phyloP scores from a whole-genome alignment of 2,113 vertebrate genomes.

The Mugil cephalus region DNA sequence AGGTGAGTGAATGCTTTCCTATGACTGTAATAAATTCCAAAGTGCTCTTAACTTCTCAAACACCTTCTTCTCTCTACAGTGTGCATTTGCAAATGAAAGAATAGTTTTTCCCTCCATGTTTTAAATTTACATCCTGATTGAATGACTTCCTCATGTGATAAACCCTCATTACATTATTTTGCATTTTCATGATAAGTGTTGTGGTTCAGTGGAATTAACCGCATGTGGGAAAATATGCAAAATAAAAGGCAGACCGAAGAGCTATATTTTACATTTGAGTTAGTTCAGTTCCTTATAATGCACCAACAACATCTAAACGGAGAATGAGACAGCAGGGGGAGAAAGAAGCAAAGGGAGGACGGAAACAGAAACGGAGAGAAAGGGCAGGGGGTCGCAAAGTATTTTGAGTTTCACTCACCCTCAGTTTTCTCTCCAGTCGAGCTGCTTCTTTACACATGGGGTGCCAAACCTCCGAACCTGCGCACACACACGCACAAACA shows the following conservation, averaged over 20 bases:
- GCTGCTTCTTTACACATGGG: slow-evolving; percentile 96
- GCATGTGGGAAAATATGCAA: not conserved
- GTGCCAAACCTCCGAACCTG: slow-evolving; percentile 98
- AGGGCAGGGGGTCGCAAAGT: slow-evolving; percentile 14
- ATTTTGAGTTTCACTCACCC: slow-evolving; percentile 85
- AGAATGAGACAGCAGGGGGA: not conserved
- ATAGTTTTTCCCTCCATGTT: too few species aligned
- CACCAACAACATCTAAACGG: slow-evolving; percentile 14
- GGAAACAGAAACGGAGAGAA: slow-evolving; percentile 22
- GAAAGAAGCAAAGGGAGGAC: slow-evolving; percentile 11
- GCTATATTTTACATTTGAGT: not conserved
- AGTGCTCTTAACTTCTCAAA: too few species aligned
- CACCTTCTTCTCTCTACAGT: too few species aligned
- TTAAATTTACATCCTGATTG: too few species aligned
- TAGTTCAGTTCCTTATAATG: not conserved
- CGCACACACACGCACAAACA: slow-evolving; percentile 24
- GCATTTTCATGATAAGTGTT: slow-evolving; percentile 9
- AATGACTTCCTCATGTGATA: not conserved
- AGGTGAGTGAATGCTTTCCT: too few species aligned
- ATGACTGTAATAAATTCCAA: too few species aligned
- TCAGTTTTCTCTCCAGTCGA: slow-evolving; percentile 93
- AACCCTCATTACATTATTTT: slow-evolving; percentile 1
- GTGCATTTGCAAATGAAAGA: too few species aligned
- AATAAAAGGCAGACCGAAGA: slow-evolving; percentile 5
- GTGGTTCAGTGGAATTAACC: not conserved